phyloP scores from a whole-genome alignment of 2,888 invertebrate species.

The Noctuana brunneofusca region DNA sequence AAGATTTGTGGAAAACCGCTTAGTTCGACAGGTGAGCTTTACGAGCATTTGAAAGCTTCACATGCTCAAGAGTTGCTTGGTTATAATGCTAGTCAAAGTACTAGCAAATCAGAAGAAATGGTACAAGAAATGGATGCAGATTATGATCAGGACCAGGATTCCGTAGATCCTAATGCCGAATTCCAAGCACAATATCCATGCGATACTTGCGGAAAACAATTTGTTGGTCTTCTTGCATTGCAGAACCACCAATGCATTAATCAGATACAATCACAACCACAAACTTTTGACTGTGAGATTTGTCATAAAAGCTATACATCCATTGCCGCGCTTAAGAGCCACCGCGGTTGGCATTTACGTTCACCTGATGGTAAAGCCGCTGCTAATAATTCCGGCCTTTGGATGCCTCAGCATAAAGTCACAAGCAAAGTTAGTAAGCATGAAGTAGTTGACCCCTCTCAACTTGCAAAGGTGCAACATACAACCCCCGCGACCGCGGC shows the following conservation, averaged over 20 bases:
- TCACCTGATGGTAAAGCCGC: constrained; percentile 81
- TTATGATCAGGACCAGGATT: constrained; percentile 68
- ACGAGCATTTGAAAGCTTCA: constrained; percentile 84
- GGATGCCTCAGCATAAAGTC: constrained; percentile 81
- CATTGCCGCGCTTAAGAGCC: constrained; percentile 85
- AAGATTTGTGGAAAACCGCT: constrained; percentile 85
- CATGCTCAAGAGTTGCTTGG: constrained; percentile 79
- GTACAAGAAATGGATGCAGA: constrained; percentile 61
- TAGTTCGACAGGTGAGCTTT: constrained; percentile 84
- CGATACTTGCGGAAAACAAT: constrained; percentile 80
- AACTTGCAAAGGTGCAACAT: constrained; percentile 58
- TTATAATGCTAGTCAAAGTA: constrained; percentile 71
- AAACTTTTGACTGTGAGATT: constrained; percentile 84
- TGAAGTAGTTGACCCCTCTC: constrained; percentile 68
- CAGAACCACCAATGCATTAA: constrained; percentile 82
- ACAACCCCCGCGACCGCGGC: constrained; percentile 50
- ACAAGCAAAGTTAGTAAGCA: constrained; percentile 78
- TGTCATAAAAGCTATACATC: constrained; percentile 86
- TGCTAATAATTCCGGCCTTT: constrained; percentile 76
- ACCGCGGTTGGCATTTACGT: constrained; percentile 86
- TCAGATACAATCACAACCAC: constrained; percentile 59
- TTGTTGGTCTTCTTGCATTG: constrained; percentile 77
- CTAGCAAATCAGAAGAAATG: constrained; percentile 62
- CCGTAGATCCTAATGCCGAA: constrained; percentile 66
- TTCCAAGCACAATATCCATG: constrained; percentile 81